Percentiles rank a stretch among this genome's conserved stretches.
Conservation (phyloP, 2,113 vertebrate genomes). For the Philantomba maxwellii region DNA sequence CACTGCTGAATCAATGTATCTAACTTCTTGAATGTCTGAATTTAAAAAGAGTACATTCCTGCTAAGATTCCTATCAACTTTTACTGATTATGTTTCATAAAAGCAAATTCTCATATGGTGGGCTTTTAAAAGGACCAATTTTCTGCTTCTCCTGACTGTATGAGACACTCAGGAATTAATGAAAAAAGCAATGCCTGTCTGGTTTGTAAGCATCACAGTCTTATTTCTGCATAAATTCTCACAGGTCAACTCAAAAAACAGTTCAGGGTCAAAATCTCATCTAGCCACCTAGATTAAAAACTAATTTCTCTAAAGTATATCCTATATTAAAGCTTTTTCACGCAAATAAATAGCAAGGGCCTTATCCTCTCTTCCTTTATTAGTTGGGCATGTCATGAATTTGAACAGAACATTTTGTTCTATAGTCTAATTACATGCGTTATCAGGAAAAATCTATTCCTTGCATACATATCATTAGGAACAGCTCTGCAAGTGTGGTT, state of each 20-base stretch:
- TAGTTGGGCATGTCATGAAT: constrained; percentile 80
- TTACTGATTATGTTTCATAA: constrained; percentile 87
- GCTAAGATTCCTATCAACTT: constrained; percentile 79
- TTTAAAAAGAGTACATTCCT: constrained; percentile 80
- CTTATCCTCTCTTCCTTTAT: constrained; percentile 82
- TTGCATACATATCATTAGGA: constrained; percentile 75
- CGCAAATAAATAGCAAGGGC: constrained; percentile 90
- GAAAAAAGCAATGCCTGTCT: constrained; percentile 83
- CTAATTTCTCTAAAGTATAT: constrained; percentile 88
- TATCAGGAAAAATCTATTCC: constrained; percentile 79
- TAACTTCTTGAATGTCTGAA: constrained; percentile 70
- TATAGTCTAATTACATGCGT: constrained; percentile 85
- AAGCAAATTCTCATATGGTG: constrained; percentile 83
- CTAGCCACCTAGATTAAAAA: constrained; percentile 94
- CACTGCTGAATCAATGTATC: constrained; percentile 80
- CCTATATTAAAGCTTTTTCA: constrained; percentile 89
- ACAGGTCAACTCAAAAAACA: constrained; percentile 83
- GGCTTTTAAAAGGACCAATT: constrained; percentile 81
- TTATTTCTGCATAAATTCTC: constrained; percentile 89
- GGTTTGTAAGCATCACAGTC: constrained; percentile 75
- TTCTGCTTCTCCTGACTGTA: constrained; percentile 79
- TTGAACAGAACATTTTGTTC: constrained; percentile 82
- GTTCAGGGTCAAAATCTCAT: constrained; percentile 93
- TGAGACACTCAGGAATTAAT: constrained; percentile 88
- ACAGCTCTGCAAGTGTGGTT: constrained; percentile 45